Evolutionary conservation across 2,888 invertebrate species (phyloP).

Genomic region (Drosophila tripunctata): DNA sequence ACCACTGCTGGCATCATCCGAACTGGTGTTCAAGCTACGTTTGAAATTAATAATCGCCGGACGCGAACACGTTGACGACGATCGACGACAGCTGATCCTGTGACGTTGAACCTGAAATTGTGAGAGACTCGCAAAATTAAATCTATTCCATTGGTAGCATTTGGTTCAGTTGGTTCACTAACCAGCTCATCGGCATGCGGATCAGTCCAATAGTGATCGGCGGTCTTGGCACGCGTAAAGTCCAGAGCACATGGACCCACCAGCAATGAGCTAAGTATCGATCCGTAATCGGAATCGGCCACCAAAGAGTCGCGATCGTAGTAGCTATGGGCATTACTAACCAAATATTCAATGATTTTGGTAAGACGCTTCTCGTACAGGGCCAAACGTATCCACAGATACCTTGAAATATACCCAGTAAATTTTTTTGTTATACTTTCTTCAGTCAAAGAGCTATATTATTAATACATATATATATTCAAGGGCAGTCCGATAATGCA

Average conservation of each 20-base stretch:
- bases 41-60: constrained; percentile 90
- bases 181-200: constrained; percentile 97
- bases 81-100: constrained; percentile 92
- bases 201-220: constrained; percentile 96
- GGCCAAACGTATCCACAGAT: constrained; percentile 96
- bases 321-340: constrained; percentile 92
- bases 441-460: too few relatives aligned
- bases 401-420: constrained; percentile 85
- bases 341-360: constrained; percentile 94
- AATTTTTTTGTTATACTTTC: too few relatives aligned
- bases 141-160: not conserved
- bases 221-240: constrained; percentile 94
- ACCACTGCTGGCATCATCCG: constrained; percentile 87
- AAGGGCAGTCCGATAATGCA: too few relatives aligned
- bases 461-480: too few relatives aligned
- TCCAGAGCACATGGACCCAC: constrained; percentile 98
- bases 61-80: constrained; percentile 89
- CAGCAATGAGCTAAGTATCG: constrained; percentile 94
- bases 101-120: constrained; percentile 85
- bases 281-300: constrained; percentile 95
- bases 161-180: constrained; percentile 21
- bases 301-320: constrained; percentile 96
- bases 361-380: constrained; percentile 95
- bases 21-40: constrained; percentile 90
- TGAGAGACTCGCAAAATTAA: too few relatives aligned